Evolutionary conservation across 2,113 vertebrate species (phyloP), one percentile per base, ranked within the genome.

Genomic region (Protobothrops flavoviridis): DNA sequence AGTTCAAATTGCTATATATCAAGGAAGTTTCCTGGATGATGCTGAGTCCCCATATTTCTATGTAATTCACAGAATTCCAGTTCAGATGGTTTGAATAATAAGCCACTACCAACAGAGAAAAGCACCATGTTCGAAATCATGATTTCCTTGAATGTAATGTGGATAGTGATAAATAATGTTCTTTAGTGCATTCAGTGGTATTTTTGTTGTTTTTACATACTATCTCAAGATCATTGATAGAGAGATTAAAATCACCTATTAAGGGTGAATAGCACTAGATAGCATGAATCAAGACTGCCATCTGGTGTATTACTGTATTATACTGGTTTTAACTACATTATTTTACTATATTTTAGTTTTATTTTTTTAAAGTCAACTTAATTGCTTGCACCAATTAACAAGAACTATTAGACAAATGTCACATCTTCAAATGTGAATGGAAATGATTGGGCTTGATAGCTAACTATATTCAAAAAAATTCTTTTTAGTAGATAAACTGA

Each of bases 231-330:
- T 10, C 3, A 33, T 21, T 24, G 20, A 39, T 64, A 17, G 21
- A 39, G 0, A 85, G n/a, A 89, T 56, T 23, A 43, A 23, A 89
- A 89, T 24, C 53, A 43, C 13, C 43, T 45, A 21, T n/a, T 15
- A 64, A 91, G 55, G 15, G n/a, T 26, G 12, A 17, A 87, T 55
- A 92, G n/a, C 39, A 45, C 11, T 57, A 59, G 11, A 15, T 12
- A 85, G 6, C 39, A n/a, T 90, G 53, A 90, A 21, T 85, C 88
- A 90, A 90, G 29, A 17, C 43, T 93, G 92, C 92, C 92, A 88
- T 90, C 92, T 93, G 26, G 88, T 86, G 92, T 50, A 12, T 12
- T 48, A 90, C 50, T 50, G 43, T 55, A 59, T 56, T 85, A 56
- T 50, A 21, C 24, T 24, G 12, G 13, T 33, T n/a, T 50, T 39